Conservation (phyloP, 2,797 vertebrate genomes). For the Peromyscus melanophrys region DNA sequence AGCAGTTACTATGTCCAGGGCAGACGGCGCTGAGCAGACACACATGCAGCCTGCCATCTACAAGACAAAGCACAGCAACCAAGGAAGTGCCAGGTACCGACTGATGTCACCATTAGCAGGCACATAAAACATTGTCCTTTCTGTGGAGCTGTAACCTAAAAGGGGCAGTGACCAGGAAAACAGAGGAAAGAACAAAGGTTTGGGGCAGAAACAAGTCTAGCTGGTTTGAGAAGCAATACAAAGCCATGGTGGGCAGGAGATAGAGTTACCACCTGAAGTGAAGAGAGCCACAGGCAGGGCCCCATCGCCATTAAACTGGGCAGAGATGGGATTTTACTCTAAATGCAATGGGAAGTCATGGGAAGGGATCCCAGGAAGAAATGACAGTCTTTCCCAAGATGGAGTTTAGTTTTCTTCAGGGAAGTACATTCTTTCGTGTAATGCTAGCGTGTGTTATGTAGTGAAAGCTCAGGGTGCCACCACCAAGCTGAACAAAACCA, state of each 20-base stretch:
- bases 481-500: not conserved
- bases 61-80: no score
- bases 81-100: not conserved
- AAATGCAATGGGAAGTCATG: fast-evolving
- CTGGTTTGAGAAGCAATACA: not conserved
- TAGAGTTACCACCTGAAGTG: not conserved
- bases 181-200: not conserved
- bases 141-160: not conserved
- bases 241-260: not conserved
- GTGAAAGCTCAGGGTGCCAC: not conserved
- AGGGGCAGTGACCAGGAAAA: not conserved
- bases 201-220: not conserved
- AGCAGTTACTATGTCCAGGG: not conserved
- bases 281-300: not conserved
- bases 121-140: not conserved
- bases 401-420: not conserved
- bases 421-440: not conserved
- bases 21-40: fast-evolving
- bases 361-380: not conserved
- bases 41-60: fast-evolving
- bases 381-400: not conserved
- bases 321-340: not conserved
- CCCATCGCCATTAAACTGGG: not conserved
- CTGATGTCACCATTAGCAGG: no score
- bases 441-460: not conserved